These are phyloP conservation scores for Pachyramphus minor DNA, from an alignment of 2,113 vertebrate genomes.

Conservation along the genomic window DNA sequence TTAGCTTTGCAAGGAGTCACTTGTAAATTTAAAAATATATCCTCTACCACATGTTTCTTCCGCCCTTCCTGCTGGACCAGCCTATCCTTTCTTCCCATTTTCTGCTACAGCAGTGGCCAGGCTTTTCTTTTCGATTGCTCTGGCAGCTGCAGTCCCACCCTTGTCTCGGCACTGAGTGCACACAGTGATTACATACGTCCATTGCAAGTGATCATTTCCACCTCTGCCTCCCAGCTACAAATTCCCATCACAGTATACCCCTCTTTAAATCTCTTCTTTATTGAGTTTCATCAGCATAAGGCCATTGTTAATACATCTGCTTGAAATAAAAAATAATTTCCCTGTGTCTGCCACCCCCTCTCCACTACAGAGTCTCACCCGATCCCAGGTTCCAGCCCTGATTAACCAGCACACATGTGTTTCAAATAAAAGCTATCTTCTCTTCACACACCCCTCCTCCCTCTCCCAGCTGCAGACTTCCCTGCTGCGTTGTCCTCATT, in stretches of 20 bases:
- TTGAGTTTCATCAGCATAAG: slow-evolving; percentile 47
- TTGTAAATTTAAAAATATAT: neutral
- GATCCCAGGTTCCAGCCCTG: slow-evolving; percentile 9
- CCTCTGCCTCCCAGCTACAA: slow-evolving; percentile 50
- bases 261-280: slow-evolving; percentile 47
- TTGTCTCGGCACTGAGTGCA: fast-evolving
- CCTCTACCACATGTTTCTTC: neutral
- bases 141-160: slow-evolving; percentile 4
- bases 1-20: neutral
- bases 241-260: slow-evolving; percentile 14
- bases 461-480: slow-evolving; percentile 26
- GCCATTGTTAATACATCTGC: slow-evolving; percentile 56
- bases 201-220: slow-evolving; percentile 24
- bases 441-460: neutral
- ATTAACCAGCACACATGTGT: slow-evolving; percentile 24
- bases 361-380: neutral
- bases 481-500: neutral
- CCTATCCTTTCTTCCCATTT: neutral
- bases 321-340: slow-evolving; percentile 62
- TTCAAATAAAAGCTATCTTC: slow-evolving; percentile 56
- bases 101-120: neutral
- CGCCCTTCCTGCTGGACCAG: neutral
- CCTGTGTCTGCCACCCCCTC: slow-evolving; percentile 44
- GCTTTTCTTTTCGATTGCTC: neutral
- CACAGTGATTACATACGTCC: neutral